Base-by-base conservation (phyloP, 1,140 invertebrate species). In the Trypoxylus dichotomus region DNA sequence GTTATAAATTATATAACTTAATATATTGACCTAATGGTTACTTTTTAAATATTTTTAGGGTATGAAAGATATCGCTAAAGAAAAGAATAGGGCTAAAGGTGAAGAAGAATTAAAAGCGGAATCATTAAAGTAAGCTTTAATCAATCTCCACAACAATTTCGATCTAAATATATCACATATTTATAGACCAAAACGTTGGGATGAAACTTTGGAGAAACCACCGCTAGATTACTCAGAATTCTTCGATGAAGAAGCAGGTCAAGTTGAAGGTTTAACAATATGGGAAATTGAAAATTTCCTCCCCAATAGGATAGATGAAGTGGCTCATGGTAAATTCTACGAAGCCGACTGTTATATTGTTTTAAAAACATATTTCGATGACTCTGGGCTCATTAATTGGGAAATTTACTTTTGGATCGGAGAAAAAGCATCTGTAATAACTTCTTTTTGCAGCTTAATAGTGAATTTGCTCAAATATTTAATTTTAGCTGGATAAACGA, bases 201-300 rank as follows among this genome's bases (percentile, higher is more conserved):
- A 97, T 84, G 97, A 99, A 88, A 92, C 93, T 41, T 86, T 99
- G 74, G 96, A 98, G 85, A 97, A 98, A 85, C 98, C 97, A 0
- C 94, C 96, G 24, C 85, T 99, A n/a, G 97, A 99, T 88, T 99
- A 99, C 88, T 98, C 97, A 0, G 97, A 99, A 86, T 97, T 99
- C 87, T 99, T 99, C 87, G 98, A 99, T 83, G 95, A 98, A 81
- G 97, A 98, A 85, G 96, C 97, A 1, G 98, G 98, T 5, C 96
- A 98, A 84, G 90, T 94, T 60, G 93, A 93, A 0, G 96, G 96
- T 24, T 83, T 98, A 21, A 93, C 93, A 2, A 93, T 97, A 78
- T 99, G 97, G 97, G 97, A 99, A 89, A 99, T 99, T 78, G 98
- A 99, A 87, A 99, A 99, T 86, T 99, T 99, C 86, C 88, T 99